These are phyloP conservation scores for Pseudoatta argentina DNA, from an alignment of 1,140 invertebrate species.

Conservation along the genomic window DNA sequence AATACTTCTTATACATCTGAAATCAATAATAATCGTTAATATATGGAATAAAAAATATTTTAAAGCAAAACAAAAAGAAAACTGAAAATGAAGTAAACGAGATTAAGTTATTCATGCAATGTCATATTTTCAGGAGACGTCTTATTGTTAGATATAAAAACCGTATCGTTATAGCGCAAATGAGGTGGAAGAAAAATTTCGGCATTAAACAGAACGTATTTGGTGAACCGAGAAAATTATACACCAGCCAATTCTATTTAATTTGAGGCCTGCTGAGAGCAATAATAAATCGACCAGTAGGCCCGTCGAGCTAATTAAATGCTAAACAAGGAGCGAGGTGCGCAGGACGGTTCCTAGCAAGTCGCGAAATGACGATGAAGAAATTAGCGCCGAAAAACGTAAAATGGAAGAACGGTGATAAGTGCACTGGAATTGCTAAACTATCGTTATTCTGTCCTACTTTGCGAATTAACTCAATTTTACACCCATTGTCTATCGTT, in stretches of 20 bases:
- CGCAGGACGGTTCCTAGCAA: background rate
- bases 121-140: no score
- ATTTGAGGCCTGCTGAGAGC: slow-evolving; percentile 10
- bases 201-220: background rate
- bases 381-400: slow-evolving; percentile 62
- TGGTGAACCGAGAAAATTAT: slow-evolving; percentile 20
- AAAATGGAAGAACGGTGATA: slow-evolving; percentile 52
- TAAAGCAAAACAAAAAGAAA: background rate
- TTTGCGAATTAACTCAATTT: no score
- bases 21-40: no score
- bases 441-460: no score
- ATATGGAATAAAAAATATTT: background rate
- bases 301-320: slow-evolving; percentile 72
- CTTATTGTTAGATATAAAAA: background rate
- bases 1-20: background rate
- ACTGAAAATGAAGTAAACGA: background rate
- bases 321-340: slow-evolving; percentile 19
- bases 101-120: background rate
- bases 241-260: slow-evolving; percentile 17
- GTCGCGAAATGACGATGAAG: slow-evolving; percentile 46
- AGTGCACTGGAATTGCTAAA: slow-evolving; percentile 29
- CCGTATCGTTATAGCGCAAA: background rate
- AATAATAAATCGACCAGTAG: slow-evolving; percentile 59
- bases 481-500: background rate
- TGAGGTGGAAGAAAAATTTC: background rate